A percentile compares a stretch with the other conserved stretches of the same genome.
Conservation (phyloP, 2,797 vertebrate genomes). For the Astyanax mexicanus region DNA sequence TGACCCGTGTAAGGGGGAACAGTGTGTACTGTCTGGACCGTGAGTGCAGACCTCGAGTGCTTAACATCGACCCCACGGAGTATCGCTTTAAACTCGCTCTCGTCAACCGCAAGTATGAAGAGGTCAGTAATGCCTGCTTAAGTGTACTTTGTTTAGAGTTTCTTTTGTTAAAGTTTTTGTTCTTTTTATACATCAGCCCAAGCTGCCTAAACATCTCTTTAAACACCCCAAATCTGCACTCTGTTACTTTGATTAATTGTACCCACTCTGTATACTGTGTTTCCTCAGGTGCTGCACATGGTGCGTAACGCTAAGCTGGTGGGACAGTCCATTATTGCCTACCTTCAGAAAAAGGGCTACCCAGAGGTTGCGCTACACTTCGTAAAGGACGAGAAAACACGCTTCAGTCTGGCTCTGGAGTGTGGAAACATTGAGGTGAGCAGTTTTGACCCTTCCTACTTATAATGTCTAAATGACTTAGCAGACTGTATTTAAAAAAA, state of each 20-base stretch:
- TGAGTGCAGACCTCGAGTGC: conserved; percentile 92
- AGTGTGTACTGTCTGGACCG: conserved; percentile 95
- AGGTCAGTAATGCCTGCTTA: conserved; percentile 75
- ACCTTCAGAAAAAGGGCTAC: conserved; percentile 98
- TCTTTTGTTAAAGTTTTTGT: too few relatives aligned
- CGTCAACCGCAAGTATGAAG: conserved; percentile 96
- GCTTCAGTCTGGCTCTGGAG: conserved; percentile 94
- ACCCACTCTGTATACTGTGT: not conserved
- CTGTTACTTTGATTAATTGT: too few relatives aligned
- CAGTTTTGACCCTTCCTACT: too few relatives aligned
- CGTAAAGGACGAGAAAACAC: conserved; percentile 96
- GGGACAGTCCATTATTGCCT: conserved; percentile 98
- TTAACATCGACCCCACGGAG: conserved; percentile 96
- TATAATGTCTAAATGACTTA: too few relatives aligned
- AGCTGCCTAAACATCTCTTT: too few relatives aligned
- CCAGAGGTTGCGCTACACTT: conserved; percentile 97
- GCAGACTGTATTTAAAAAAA: too few relatives aligned
- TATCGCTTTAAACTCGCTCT: conserved; percentile 96
- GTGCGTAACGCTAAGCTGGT: conserved; percentile 95
- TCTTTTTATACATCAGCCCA: too few relatives aligned
- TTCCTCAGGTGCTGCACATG: conserved; percentile 93
- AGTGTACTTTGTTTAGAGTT: too few relatives aligned
- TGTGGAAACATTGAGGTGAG: conserved; percentile 96
- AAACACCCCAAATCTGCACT: too few relatives aligned
- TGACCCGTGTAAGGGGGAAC: conserved; percentile 93